Evolutionary conservation across 2,113 vertebrate species (phyloP).

Genomic region (Lophura nycthemera): DNA sequence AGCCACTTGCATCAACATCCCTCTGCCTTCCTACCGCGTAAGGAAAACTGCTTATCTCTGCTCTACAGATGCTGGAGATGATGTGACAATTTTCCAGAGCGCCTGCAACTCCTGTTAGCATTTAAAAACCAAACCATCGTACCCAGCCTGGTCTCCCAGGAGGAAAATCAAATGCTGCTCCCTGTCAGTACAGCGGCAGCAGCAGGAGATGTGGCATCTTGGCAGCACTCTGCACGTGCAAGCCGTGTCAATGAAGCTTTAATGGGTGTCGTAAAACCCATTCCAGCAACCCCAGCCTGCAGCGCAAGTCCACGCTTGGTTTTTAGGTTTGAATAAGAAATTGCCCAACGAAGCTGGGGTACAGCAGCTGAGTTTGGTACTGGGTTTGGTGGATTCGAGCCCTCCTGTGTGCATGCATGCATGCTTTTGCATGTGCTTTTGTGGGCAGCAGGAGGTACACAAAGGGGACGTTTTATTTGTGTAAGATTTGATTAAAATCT

Average conservation of each 20-base stretch:
- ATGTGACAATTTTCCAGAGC: not conserved
- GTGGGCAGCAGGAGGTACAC: not conserved
- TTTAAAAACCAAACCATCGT: not conserved
- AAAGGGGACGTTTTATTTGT: not conserved
- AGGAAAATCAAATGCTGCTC: not conserved
- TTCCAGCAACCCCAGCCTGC: not conserved
- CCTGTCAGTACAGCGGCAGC: not conserved
- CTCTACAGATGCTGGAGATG: slow-evolving; percentile 1
- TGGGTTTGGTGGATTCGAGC: not conserved
- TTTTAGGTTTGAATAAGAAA: not conserved
- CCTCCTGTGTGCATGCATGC: accelerated
- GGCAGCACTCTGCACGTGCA: not conserved
- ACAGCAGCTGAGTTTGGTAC: not conserved
- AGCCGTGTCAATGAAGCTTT: not conserved
- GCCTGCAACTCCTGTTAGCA: not conserved
- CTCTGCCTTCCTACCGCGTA: not conserved
- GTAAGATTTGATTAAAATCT: slow-evolving; percentile 38
- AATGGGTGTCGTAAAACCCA: not conserved
- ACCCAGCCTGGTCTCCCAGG: not conserved
- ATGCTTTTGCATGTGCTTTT: not conserved
- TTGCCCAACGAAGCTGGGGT: not conserved
- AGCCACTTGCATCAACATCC: not conserved
- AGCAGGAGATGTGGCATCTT: not conserved
- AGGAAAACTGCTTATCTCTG: not conserved
- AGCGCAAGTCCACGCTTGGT: not conserved